A percentile compares a stretch with the other conserved stretches of the same genome.
These are phyloP conservation scores for Gasterosteus nipponicus DNA, from an alignment of 2,113 vertebrate genomes.

Conservation along the genomic window DNA sequence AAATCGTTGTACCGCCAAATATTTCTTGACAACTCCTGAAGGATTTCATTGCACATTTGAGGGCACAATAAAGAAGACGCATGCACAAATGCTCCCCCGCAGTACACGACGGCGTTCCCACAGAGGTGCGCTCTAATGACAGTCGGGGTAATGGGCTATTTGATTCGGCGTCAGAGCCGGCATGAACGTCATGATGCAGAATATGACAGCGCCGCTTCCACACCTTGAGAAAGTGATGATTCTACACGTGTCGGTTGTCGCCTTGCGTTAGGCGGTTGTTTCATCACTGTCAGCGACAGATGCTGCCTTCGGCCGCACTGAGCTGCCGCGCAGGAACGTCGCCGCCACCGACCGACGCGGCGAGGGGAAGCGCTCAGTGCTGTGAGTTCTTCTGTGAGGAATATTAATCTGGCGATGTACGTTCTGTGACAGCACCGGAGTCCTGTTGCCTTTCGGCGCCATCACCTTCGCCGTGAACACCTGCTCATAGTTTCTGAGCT, in stretches of 20 bases:
- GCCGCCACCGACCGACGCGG: constrained; percentile 41
- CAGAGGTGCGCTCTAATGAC: constrained; percentile 66
- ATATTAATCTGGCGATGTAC: constrained; percentile 29
- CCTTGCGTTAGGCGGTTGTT: constrained; percentile 72
- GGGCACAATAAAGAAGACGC: neutral
- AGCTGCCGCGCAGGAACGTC: constrained; percentile 43
- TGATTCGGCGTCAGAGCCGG: constrained; percentile 67
- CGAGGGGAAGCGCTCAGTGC: constrained; percentile 28
- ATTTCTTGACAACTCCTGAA: neutral
- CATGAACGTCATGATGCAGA: constrained; percentile 76
- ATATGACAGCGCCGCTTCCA: constrained; percentile 74
- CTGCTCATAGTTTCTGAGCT: neutral
- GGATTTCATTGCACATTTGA: constrained; percentile 16
- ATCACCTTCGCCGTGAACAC: neutral
- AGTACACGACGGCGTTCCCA: neutral
- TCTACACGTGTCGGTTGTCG: constrained; percentile 74
- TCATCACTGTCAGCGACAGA: constrained; percentile 76
- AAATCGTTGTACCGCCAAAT: neutral
- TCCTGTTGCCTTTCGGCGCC: neutral
- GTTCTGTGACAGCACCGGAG: constrained; percentile 1
- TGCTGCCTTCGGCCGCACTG: constrained; percentile 42
- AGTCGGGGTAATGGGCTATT: constrained; percentile 67
- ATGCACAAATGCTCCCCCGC: constrained; percentile 8
- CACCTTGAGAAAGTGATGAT: constrained; percentile 75
- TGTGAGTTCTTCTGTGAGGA: constrained; percentile 44